These are phyloP conservation scores for Ichneumon xanthorius DNA, from an alignment of 2,888 invertebrate genomes.

Conservation along the genomic window DNA sequence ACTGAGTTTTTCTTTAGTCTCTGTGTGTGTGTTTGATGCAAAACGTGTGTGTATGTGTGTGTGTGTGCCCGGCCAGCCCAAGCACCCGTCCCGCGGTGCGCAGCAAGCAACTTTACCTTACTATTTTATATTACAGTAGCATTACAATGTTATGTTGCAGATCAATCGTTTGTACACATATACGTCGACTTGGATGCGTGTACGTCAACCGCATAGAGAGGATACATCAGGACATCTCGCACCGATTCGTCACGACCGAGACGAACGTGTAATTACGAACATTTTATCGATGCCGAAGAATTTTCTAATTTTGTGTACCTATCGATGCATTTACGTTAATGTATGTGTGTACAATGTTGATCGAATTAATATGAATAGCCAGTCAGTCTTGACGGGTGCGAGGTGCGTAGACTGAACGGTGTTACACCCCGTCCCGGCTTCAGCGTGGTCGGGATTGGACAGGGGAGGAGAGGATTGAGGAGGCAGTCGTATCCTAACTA, in stretches of 20 bases:
- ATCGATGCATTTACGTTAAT: constrained; percentile 30
- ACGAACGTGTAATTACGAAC: not conserved
- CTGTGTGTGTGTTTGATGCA: constrained; percentile 11
- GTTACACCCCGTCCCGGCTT: constrained; percentile 66
- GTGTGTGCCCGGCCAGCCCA: constrained; percentile 80
- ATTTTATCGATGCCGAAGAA: constrained; percentile 66
- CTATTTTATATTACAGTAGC: constrained; percentile 80
- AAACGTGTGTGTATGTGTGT: constrained; percentile 35
- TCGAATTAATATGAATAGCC: constrained; percentile 80
- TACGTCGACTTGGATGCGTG: constrained; percentile 22
- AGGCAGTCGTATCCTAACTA: constrained; percentile 81
- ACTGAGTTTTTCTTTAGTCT: not conserved
- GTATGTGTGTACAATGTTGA: constrained; percentile 74
- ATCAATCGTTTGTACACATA: constrained; percentile 47
- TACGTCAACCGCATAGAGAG: constrained; percentile 33
- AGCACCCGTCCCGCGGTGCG: constrained; percentile 82
- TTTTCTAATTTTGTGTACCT: not conserved
- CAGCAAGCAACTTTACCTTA: constrained; percentile 82
- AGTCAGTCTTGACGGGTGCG: constrained; percentile 83
- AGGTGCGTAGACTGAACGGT: constrained; percentile 82
- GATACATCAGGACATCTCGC: not conserved
- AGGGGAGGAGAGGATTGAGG: constrained; percentile 61
- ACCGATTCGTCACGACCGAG: not conserved
- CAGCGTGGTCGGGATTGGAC: constrained; percentile 59
- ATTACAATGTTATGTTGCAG: constrained; percentile 58